A percentile compares a stretch with the other conserved stretches of the same genome.
These are phyloP conservation scores for Podocnemis expansa DNA, from an alignment of 2,113 vertebrate genomes.

Conservation along the genomic window DNA sequence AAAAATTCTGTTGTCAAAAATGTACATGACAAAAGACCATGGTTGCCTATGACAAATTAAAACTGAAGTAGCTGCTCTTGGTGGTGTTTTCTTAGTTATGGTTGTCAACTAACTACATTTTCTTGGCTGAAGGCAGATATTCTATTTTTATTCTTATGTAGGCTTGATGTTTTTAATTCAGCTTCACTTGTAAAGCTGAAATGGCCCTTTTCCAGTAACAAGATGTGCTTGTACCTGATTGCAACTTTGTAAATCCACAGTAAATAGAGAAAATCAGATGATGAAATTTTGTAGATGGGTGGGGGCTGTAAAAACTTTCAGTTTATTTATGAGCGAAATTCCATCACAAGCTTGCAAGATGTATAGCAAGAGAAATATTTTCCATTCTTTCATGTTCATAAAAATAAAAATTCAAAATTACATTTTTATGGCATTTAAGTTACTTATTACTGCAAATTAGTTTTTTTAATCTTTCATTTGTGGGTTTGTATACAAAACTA, in stretches of 20 bases:
- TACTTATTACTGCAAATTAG: background rate
- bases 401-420: constrained; percentile 27
- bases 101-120: constrained; percentile 59
- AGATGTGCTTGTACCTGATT: constrained; percentile 36
- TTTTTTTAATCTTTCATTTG: constrained; percentile 6
- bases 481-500: background rate
- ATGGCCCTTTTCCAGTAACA: constrained; percentile 22
- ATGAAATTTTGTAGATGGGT: constrained; percentile 46
- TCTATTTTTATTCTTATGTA: constrained; percentile 32
- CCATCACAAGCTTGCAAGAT: constrained; percentile 33
- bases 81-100: constrained; percentile 60
- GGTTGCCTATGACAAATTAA: constrained; percentile 42
- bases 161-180: background rate
- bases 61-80: constrained; percentile 40
- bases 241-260: constrained; percentile 8
- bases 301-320: constrained; percentile 51
- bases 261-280: constrained; percentile 44
- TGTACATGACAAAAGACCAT: constrained; percentile 38
- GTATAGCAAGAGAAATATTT: background rate
- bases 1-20: constrained; percentile 50
- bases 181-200: constrained; percentile 36
- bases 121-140: constrained; percentile 43
- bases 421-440: background rate
- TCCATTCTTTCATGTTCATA: constrained; percentile 55
- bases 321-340: constrained; percentile 55